These are phyloP conservation scores for Eupithecia centaureata DNA, from an alignment of 2,888 invertebrate species.

Conservation along the genomic window DNA sequence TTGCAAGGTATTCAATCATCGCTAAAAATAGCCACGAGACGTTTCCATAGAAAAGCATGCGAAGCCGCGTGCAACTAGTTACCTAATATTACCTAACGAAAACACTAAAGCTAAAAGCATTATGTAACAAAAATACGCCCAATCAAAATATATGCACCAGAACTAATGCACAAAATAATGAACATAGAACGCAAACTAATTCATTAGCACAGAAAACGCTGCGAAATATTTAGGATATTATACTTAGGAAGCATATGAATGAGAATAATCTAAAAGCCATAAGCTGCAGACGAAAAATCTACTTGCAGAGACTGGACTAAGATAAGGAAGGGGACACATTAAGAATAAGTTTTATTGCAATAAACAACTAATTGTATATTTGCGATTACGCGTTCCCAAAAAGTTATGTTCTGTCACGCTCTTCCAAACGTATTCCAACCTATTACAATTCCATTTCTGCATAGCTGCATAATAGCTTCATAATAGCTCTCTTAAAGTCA, in stretches of 20 bases:
- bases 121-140: conserved; percentile 6
- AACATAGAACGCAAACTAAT: conserved; percentile 36
- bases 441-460: too few relatives aligned
- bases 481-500: neutral
- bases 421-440: too few relatives aligned
- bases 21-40: too few relatives aligned
- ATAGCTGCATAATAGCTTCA: neutral
- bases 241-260: conserved; percentile 55
- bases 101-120: neutral
- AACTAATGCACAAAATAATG: conserved; percentile 32
- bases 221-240: conserved; percentile 43
- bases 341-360: neutral
- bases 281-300: conserved; percentile 77
- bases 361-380: neutral
- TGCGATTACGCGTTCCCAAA: too few relatives aligned
- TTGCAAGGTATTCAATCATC: too few relatives aligned
- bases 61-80: too few relatives aligned
- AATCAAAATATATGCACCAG: conserved; percentile 27
- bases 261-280: conserved; percentile 76
- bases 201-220: conserved; percentile 33
- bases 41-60: too few relatives aligned
- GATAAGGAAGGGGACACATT: conserved; percentile 52
- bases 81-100: neutral
- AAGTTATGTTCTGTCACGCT: too few relatives aligned
- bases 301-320: conserved; percentile 58